A percentile compares a stretch with the other conserved stretches of the same genome.
Evolutionary conservation across 2,797 vertebrate genomes (phyloP).

Genomic region (Sebastes goodei): DNA sequence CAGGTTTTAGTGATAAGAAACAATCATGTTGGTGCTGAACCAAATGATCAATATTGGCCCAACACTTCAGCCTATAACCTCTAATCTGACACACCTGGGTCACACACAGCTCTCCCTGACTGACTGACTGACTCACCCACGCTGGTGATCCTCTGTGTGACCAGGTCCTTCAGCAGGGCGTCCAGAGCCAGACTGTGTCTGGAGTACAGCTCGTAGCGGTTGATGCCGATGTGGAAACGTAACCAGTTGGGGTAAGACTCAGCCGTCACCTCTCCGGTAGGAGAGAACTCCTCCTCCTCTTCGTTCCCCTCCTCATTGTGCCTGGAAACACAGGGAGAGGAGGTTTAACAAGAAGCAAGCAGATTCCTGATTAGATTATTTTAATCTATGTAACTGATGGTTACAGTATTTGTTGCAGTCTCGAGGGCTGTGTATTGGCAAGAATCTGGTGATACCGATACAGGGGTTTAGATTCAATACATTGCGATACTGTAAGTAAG

Average conservation of each 20-base stretch:
- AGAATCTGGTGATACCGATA: no score
- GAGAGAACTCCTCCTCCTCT: constrained; percentile 85
- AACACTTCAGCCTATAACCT: neutral
- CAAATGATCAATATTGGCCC: neutral
- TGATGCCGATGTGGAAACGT: constrained; percentile 96
- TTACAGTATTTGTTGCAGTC: neutral
- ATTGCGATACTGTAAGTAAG: no score
- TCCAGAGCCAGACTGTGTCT: constrained; percentile 88
- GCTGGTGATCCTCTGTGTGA: constrained; percentile 90
- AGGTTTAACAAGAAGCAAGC: neutral
- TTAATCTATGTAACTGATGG: neutral
- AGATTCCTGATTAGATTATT: neutral
- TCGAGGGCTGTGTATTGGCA: neutral
- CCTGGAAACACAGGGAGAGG: constrained; percentile 72
- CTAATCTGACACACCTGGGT: neutral
- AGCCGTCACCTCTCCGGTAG: constrained; percentile 84
- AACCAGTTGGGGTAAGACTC: constrained; percentile 97
- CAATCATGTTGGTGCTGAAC: neutral
- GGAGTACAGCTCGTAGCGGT: constrained; percentile 93
- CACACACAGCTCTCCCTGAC: neutral
- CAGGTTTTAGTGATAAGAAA: neutral
- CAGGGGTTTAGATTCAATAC: no score
- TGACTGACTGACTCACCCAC: constrained; percentile 86
- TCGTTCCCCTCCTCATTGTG: constrained; percentile 88
- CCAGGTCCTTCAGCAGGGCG: constrained; percentile 89